Percentiles rank a stretch among this genome's conserved stretches.
Evolutionary conservation across 1,140 invertebrate genomes (phyloP).

Genomic region (Diploscapter pachys): DNA sequence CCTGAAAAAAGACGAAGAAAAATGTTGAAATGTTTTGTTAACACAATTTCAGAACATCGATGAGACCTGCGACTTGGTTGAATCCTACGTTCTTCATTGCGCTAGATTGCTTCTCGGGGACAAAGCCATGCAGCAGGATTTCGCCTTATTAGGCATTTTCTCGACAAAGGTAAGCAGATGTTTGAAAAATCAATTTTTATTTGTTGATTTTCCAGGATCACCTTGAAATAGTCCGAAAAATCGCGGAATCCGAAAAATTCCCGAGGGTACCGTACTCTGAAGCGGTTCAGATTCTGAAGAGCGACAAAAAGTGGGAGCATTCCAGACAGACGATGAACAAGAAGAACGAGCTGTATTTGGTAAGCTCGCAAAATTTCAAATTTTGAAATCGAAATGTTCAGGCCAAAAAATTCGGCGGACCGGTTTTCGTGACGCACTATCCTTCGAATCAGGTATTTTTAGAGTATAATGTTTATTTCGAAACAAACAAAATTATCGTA

Average conservation of each 20-base stretch:
- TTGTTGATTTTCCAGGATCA: background rate
- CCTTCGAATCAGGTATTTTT: slow-evolving; percentile 66
- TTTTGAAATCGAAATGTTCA: slow-evolving; percentile 1
- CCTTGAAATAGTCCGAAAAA: background rate
- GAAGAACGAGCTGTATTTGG: slow-evolving; percentile 72
- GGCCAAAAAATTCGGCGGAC: slow-evolving; percentile 69
- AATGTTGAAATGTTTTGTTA: no score
- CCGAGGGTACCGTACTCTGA: slow-evolving; percentile 5
- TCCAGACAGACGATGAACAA: slow-evolving; percentile 68
- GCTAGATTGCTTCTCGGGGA: no score
- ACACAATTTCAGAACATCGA: no score
- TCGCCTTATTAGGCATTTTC: no score
- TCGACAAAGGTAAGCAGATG: background rate
- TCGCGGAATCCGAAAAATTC: background rate
- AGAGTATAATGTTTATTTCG: no score
- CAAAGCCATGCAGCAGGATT: no score
- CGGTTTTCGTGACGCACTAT: slow-evolving; percentile 85
- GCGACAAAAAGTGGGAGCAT: slow-evolving; percentile 49
- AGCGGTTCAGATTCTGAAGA: slow-evolving; percentile 9
- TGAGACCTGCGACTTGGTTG: no score
- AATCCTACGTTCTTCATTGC: no score
- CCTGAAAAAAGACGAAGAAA: no score
- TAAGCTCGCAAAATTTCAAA: background rate
- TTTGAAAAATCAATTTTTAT: slow-evolving; percentile 1
- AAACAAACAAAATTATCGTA: no score